Evolutionary conservation across 2,797 vertebrate genomes (phyloP).

Genomic region (Serranus cabrilla): DNA sequence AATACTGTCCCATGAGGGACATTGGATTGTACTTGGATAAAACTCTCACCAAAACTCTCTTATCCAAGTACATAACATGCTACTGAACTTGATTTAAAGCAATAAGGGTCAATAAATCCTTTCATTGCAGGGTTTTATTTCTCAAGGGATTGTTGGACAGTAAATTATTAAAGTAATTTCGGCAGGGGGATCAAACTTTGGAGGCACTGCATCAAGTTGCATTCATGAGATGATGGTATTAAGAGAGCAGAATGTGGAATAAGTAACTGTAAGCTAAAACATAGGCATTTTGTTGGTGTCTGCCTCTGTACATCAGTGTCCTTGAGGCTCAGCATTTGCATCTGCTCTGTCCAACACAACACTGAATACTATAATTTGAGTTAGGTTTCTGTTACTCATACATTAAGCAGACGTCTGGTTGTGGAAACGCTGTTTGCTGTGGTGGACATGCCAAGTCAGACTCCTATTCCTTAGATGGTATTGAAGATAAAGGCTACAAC

Average conservation of each 20-base stretch:
- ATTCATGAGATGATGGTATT: neutral
- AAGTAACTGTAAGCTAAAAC: slow-evolving; percentile 35
- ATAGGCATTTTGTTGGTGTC: neutral
- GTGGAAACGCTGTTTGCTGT: slow-evolving; percentile 69
- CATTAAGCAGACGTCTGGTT: slow-evolving; percentile 71
- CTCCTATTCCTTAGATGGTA: slow-evolving; percentile 87
- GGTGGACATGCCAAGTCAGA: slow-evolving; percentile 72
- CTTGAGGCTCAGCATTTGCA: slow-evolving; percentile 33
- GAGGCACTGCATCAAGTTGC: neutral
- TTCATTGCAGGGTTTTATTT: neutral
- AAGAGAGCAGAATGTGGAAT: neutral
- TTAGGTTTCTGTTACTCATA: slow-evolving; percentile 66
- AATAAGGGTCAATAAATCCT: neutral
- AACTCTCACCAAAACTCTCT: neutral
- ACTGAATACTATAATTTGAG: slow-evolving; percentile 36
- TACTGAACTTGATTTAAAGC: neutral
- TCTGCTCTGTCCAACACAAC: slow-evolving; percentile 31
- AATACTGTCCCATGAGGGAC: neutral
- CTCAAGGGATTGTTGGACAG: neutral
- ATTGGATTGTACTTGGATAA: neutral
- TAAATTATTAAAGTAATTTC: neutral
- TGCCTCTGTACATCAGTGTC: slow-evolving; percentile 3
- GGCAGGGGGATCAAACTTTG: neutral
- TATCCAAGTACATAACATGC: neutral
- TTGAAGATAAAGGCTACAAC: slow-evolving; percentile 69